Evolutionary conservation across 64 coral and sea anemone species (phyloP), one percentile per base, ranked within the genome.

Genomic region (Porites lutea): DNA sequence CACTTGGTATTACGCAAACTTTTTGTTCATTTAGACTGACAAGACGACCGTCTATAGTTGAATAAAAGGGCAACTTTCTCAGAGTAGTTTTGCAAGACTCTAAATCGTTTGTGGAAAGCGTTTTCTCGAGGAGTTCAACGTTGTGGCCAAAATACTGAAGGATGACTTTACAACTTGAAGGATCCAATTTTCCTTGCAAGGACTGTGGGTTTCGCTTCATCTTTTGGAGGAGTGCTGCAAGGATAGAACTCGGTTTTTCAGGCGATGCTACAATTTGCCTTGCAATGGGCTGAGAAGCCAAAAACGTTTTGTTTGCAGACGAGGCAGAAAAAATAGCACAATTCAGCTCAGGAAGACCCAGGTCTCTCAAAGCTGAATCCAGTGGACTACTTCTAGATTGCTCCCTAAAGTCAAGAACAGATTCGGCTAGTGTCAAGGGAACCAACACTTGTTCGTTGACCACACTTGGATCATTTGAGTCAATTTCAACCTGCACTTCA

Each of bases 1-100:
- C 77, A 79, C 54, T 57, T 57, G 54, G 54, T 57, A 57, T 7
- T 7, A 57, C 54, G 54, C 7, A 57, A 12, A 57, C 12, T 20
- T 1, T 64, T 65, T 64, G n/a, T 8, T 72, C 22, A 23, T 72
- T 10, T 13, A 93, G 2, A 59, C 49, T 45, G 19, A 93, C 52
- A 78, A 88, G 55, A 0, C 50, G n/a, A 21, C 76, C 91, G 45
- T 82, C 84, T 61, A 79, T 69, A 15, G 91, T 69, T 16, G 21
- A 10, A 60, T 88, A 88, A 74, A 93, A 93, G 8, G 91, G 91
- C 14, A 93, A 62, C n/a, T 58, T 66, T 16, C 74, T 86, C 50
- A 93, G 70, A 16, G 18, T 3, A 15, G 2, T 0, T 16, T 10
- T 54, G 15, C 15, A 45, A 2, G 49, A 20, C 10, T 9, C 54